Evolutionary conservation across 1,140 invertebrate genomes (phyloP), one percentile per base, ranked within the genome.

Genomic region (Heterodera carotae): DNA sequence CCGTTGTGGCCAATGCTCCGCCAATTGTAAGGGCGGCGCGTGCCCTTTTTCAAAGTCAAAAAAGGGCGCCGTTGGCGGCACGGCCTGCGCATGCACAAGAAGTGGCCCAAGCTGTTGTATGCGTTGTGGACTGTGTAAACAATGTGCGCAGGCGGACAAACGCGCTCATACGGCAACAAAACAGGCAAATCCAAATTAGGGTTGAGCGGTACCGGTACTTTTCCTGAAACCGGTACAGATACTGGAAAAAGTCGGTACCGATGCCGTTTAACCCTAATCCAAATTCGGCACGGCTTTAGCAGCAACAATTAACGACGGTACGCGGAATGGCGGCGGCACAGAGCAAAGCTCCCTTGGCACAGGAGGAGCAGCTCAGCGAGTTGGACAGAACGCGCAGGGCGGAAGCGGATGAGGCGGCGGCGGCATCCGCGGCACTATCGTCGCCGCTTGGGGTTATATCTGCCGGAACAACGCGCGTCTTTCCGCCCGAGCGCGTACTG

Each of bases 11-110:
- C 48, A 74, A 36, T 87, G 86, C 71, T 85, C 85, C 8, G 80
- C 74, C 6, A n/a, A n/a, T n/a, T n/a, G n/a, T n/a, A 73, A 75
- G 80, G 82, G 83, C 56, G 67, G 27, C 29, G 72, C 56, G 29
- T 88, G 83, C 75, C 79, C 69, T 22, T 43, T 70, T 27, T 70
- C 74, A 22, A 68, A 60, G 2, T 48, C 43, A 5, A 53, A 62
- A 56, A 56, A 18, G 15, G 15, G 15, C 12, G 48, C 1, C 15
- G n/a, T n/a, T n/a, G n/a, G n/a, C n/a, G 79, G 86, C 36, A 75
- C 72, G 22, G 92, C 93, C 84, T 98, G 96, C 90, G 94, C 94
- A 2, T 98, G 96, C 90, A 95, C 95, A 22, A 93, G 93, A 86
- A 95, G 95, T 22, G 95, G 97, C 3, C 62, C 62, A 86, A 93